Evolutionary conservation across 2,888 invertebrate species (phyloP).

Genomic region (Drosophila tanythrix): DNA sequence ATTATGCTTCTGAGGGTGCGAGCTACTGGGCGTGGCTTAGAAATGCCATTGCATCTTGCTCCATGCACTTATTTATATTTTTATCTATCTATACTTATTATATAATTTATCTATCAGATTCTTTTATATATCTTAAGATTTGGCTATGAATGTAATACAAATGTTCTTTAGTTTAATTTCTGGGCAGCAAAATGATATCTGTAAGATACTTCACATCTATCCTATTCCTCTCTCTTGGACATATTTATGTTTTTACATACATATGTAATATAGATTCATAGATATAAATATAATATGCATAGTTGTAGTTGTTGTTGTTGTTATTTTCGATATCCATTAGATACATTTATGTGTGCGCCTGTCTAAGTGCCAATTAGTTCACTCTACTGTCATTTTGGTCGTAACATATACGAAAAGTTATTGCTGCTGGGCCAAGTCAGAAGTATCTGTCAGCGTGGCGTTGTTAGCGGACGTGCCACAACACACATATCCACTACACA

Average conservation of each 20-base stretch:
- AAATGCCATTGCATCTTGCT: slow-evolving; percentile 14
- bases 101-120: not conserved
- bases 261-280: not conserved
- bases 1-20: slow-evolving; percentile 53
- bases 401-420: slow-evolving; percentile 59
- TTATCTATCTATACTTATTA: no score
- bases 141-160: not conserved
- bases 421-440: slow-evolving; percentile 50
- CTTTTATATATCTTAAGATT: not conserved
- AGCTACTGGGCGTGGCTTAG: slow-evolving; percentile 42
- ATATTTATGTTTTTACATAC: not conserved
- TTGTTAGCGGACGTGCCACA: slow-evolving; percentile 22
- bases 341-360: slow-evolving; percentile 28
- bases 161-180: not conserved
- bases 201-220: not conserved
- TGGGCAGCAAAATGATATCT: not conserved
- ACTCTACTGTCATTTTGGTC: slow-evolving; percentile 66
- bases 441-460: slow-evolving; percentile 38
- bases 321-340: slow-evolving; percentile 46
- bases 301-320: not conserved
- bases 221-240: not conserved
- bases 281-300: slow-evolving; percentile 13
- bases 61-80: not conserved
- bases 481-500: slow-evolving; percentile 14
- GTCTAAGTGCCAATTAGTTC: slow-evolving; percentile 73